These are phyloP conservation scores for Fistularia commersonii DNA, from an alignment of 2,797 vertebrate species.

Conservation along the genomic window DNA sequence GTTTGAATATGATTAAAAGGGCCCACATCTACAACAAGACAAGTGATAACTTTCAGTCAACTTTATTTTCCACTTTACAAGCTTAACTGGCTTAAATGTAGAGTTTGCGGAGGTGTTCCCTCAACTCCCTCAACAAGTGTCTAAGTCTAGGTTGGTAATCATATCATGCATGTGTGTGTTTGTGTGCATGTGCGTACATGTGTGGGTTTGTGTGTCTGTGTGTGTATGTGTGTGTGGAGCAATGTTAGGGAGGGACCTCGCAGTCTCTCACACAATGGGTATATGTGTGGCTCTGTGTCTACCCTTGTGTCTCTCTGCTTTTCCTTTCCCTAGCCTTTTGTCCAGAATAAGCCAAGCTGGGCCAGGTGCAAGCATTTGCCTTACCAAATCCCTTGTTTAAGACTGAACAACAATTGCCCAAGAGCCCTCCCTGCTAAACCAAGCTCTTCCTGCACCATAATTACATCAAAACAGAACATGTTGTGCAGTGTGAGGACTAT, in stretches of 20 bases:
- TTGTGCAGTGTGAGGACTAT: slow-evolving; percentile 67
- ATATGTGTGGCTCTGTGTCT: slow-evolving; percentile 12
- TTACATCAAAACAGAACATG: slow-evolving; percentile 73
- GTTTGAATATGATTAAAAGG: slow-evolving; percentile 48
- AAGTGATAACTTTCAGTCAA: slow-evolving; percentile 34
- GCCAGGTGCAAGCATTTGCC: slow-evolving; percentile 68
- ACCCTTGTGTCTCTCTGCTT: slow-evolving; percentile 16
- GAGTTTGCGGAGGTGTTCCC: slow-evolving; percentile 66
- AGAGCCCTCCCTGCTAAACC: slow-evolving; percentile 59
- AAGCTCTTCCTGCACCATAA: slow-evolving; percentile 68
- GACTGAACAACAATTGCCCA: slow-evolving; percentile 54
- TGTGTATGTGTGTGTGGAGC: no score
- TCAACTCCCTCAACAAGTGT: no score
- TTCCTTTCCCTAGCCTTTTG: slow-evolving; percentile 1
- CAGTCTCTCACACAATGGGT: slow-evolving; percentile 9
- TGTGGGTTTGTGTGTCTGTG: slow-evolving; percentile 1
- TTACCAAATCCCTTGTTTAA: slow-evolving; percentile 60
- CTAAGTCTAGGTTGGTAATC: no score
- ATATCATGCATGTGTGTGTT: background rate
- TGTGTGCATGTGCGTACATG: no score
- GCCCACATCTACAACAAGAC: slow-evolving; percentile 33
- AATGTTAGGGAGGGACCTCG: slow-evolving; percentile 6
- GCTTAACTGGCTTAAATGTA: slow-evolving; percentile 57
- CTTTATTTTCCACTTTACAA: slow-evolving; percentile 58
- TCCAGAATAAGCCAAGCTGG: slow-evolving; percentile 34